Conservation (phyloP, 2,888 invertebrate genomes). For the Caenorhabditis doughertyi region DNA sequence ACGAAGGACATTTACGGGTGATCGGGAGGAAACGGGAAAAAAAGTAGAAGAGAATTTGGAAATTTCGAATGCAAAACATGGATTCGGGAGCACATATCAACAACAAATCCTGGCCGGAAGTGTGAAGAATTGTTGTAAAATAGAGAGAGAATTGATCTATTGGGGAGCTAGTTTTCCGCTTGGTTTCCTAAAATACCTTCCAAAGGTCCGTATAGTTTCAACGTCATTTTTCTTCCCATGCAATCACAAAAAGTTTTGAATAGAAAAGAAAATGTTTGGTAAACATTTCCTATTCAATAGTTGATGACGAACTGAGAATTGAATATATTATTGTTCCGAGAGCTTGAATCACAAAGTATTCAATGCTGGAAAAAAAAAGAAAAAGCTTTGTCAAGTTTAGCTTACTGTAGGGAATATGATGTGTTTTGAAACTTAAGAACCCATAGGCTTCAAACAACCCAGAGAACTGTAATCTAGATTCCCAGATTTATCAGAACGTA, state of each 20-base stretch:
- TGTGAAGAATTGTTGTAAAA: slow-evolving; percentile 1
- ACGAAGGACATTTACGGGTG: slow-evolving; percentile 25
- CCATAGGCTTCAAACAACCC: too few species aligned
- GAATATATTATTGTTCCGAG: slow-evolving; percentile 26
- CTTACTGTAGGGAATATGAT: too few species aligned
- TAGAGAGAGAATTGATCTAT: not conserved
- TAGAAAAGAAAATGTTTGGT: slow-evolving; percentile 8
- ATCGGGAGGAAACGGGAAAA: not conserved
- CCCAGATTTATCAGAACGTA: too few species aligned
- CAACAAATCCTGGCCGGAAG: slow-evolving; percentile 21
- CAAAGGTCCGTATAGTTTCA: not conserved
- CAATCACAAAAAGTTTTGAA: not conserved
- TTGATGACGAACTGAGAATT: slow-evolving; percentile 17
- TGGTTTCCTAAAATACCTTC: not conserved
- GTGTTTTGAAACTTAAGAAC: too few species aligned
- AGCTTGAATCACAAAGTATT: not conserved
- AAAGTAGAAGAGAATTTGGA: slow-evolving; percentile 21
- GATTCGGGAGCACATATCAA: slow-evolving; percentile 32
- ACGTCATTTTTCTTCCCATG: not conserved
- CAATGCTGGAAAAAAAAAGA: too few species aligned
- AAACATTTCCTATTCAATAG: slow-evolving; percentile 26
- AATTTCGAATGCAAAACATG: slow-evolving; percentile 20
- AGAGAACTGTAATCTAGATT: too few species aligned
- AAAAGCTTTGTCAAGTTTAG: too few species aligned
- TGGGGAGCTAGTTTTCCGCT: not conserved